phyloP scores from a whole-genome alignment of 2,888 invertebrate genomes.

The Lordiphosa andalusiaca region DNA sequence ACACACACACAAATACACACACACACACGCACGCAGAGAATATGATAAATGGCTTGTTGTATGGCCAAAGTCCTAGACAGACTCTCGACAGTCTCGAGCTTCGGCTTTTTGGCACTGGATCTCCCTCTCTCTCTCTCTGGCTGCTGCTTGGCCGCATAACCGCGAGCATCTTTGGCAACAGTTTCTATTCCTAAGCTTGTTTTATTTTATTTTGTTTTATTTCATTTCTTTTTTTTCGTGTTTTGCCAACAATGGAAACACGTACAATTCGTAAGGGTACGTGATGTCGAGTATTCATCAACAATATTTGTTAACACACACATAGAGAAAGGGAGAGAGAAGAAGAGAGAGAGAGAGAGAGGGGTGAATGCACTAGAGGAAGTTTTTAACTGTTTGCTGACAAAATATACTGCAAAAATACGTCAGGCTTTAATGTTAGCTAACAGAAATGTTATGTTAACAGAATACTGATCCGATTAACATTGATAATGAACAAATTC shows the following conservation, averaged over 20 bases:
- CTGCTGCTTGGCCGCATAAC: slow-evolving; percentile 49
- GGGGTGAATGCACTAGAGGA: neutral
- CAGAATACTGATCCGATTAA: no score
- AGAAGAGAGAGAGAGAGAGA: neutral
- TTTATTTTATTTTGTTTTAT: slow-evolving; percentile 3
- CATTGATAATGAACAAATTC: no score
- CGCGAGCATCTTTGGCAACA: slow-evolving; percentile 50
- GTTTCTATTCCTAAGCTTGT: slow-evolving; percentile 11
- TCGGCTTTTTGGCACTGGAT: slow-evolving; percentile 56
- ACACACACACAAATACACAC: slow-evolving; percentile 32
- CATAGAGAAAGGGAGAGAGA: slow-evolving; percentile 11
- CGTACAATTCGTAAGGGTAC: slow-evolving; percentile 75
- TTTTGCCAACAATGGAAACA: slow-evolving; percentile 70
- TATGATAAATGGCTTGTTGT: slow-evolving; percentile 77
- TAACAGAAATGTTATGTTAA: no score
- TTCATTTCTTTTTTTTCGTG: neutral
- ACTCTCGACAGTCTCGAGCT: slow-evolving; percentile 11
- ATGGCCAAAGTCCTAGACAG: slow-evolving; percentile 22
- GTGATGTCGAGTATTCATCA: slow-evolving; percentile 78
- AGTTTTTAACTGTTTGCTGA: no score
- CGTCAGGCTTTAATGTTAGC: no score
- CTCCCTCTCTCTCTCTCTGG: slow-evolving; percentile 16
- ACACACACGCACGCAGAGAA: slow-evolving; percentile 44
- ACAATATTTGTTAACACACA: slow-evolving; percentile 55
- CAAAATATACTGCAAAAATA: no score